A percentile compares a stretch with the other conserved stretches of the same genome.
These are phyloP conservation scores for Anolis apletophallus DNA, from an alignment of 2,797 vertebrate species.

Conservation along the genomic window DNA sequence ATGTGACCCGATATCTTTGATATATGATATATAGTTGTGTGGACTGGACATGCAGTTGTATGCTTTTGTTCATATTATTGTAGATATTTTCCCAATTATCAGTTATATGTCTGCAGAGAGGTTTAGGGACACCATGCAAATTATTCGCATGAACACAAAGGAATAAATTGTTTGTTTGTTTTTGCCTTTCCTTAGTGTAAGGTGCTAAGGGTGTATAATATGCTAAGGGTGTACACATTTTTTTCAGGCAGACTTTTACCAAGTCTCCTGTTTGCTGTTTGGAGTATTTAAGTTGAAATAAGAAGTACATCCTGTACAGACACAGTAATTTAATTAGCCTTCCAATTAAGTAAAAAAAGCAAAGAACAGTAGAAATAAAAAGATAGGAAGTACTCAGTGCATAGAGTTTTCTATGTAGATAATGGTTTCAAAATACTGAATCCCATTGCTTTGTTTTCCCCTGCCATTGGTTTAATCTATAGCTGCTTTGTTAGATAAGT, in stretches of 20 bases:
- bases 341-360: not conserved
- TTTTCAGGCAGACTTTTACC: no score
- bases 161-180: not conserved
- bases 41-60: not conserved
- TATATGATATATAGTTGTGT: not conserved
- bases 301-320: not conserved
- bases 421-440: constrained; percentile 39
- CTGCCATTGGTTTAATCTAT: constrained; percentile 31
- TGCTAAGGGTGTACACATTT: no score
- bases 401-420: not conserved
- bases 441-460: constrained; percentile 35
- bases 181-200: not conserved
- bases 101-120: not conserved
- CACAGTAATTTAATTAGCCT: constrained; percentile 2
- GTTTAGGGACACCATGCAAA: not conserved
- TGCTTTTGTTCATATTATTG: not conserved
- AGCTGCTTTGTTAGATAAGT: constrained; percentile 4
- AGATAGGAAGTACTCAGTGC: not conserved
- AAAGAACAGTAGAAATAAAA: not conserved
- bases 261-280: not conserved
- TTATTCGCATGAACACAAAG: not conserved
- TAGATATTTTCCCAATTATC: not conserved
- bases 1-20: not conserved
- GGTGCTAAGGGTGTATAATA: not conserved
- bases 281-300: not conserved